Evolutionary conservation across 2,888 invertebrate genomes (phyloP).

Genomic region (Ommatoiulus sabulosus): DNA sequence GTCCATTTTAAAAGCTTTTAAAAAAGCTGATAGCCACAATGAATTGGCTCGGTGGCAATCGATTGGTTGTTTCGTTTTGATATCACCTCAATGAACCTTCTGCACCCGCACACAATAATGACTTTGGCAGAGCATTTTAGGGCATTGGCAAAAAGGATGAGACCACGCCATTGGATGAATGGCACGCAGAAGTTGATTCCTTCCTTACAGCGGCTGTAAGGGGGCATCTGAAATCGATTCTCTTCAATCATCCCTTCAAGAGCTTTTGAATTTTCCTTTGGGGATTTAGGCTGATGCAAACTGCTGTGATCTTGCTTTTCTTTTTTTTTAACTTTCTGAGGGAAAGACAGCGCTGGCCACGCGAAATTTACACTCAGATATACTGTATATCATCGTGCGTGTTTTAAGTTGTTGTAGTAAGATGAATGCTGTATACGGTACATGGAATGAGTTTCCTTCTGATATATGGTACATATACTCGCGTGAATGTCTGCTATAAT

Average conservation of each 20-base stretch:
- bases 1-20: constrained; percentile 28
- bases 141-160: not conserved
- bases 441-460: too few species aligned
- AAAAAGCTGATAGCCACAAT: not conserved
- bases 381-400: not conserved
- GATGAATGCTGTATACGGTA: too few species aligned
- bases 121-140: constrained; percentile 35
- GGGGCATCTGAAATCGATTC: constrained; percentile 42
- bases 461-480: too few species aligned
- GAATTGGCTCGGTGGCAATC: constrained; percentile 30
- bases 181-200: constrained; percentile 19
- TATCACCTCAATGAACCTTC: constrained; percentile 29
- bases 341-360: not conserved
- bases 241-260: constrained; percentile 43
- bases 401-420: not conserved
- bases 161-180: constrained; percentile 4
- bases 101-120: constrained; percentile 7
- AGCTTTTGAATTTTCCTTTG: constrained; percentile 36
- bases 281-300: constrained; percentile 35
- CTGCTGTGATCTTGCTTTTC: constrained; percentile 34
- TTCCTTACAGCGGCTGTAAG: constrained; percentile 11
- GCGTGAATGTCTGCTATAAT: too few species aligned
- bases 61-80: constrained; percentile 21
- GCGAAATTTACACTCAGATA: not conserved
- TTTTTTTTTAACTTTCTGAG: not conserved